These are phyloP conservation scores for Phalacrocorax carbo DNA, from an alignment of 2,113 vertebrate species.

Conservation along the genomic window DNA sequence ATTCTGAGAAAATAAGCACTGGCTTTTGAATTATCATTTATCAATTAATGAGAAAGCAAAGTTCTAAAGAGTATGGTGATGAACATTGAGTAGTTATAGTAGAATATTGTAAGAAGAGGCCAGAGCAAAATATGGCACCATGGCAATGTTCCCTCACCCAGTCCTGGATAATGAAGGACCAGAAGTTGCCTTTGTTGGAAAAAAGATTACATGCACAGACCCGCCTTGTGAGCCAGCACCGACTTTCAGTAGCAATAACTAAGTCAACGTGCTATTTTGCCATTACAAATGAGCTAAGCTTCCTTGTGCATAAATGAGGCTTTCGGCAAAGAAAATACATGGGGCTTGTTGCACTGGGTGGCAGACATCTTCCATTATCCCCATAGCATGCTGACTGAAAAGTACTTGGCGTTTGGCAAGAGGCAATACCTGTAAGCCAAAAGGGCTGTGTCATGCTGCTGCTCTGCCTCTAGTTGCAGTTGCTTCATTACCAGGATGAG, in stretches of 20 bases:
- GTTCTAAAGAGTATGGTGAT: background rate
- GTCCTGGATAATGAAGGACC: background rate
- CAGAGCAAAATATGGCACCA: fast-evolving
- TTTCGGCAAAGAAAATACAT: background rate
- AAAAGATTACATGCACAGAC: background rate
- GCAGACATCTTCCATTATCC: background rate
- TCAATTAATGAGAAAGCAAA: background rate
- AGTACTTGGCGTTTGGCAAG: background rate
- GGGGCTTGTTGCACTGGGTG: background rate
- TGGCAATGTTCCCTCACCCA: background rate
- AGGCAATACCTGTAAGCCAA: background rate
- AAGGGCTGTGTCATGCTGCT: background rate
- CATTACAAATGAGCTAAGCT: fast-evolving
- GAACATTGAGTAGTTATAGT: background rate
- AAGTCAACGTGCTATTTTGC: background rate
- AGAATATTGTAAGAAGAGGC: background rate
- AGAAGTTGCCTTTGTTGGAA: background rate
- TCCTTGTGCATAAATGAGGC: fast-evolving
- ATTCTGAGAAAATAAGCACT: background rate
- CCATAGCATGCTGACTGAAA: background rate
- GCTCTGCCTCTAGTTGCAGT: background rate
- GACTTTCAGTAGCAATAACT: background rate
- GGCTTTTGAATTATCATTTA: background rate
- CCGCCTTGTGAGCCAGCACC: background rate
- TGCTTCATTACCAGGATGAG: background rate